phyloP scores from a whole-genome alignment of 2,797 vertebrate species.

The Pseudochaenichthys georgianus region DNA sequence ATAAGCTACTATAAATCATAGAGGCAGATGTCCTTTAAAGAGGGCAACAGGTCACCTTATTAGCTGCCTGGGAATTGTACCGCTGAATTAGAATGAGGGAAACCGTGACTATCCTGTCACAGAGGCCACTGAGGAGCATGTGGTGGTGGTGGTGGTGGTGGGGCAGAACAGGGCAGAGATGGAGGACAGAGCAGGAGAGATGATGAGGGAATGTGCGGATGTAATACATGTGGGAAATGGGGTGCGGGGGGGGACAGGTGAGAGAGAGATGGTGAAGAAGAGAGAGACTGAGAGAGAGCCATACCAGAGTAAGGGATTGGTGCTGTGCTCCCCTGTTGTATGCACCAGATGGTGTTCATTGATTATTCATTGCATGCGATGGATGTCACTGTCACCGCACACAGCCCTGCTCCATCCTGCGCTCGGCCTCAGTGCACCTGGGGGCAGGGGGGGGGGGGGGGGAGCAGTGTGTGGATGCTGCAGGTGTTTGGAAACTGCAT shows the following conservation, averaged over 20 bases:
- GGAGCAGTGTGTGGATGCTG: conserved; percentile 35
- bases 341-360: conserved; percentile 88
- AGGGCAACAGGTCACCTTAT: conserved; percentile 74
- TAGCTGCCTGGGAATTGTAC: conserved; percentile 63
- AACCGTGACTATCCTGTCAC: conserved; percentile 55
- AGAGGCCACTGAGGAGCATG: conserved; percentile 38
- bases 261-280: conserved; percentile 27
- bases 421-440: conserved; percentile 76
- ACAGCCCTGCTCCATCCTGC: conserved; percentile 75
- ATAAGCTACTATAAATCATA: conserved; percentile 66
- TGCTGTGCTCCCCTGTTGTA: conserved; percentile 80
- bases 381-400: conserved; percentile 84
- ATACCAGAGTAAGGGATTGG: conserved; percentile 71
- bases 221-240: conserved; percentile 55
- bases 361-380: conserved; percentile 88
- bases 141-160: not conserved
- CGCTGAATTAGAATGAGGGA: conserved; percentile 70
- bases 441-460: conserved; percentile 56
- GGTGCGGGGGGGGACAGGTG: conserved; percentile 37
- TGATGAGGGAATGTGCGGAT: conserved; percentile 13
- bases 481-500: conserved; percentile 28
- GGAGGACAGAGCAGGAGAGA: conserved; percentile 1
- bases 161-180: conserved; percentile 14
- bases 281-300: conserved; percentile 50
- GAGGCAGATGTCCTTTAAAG: conserved; percentile 62